phyloP scores from a whole-genome alignment of 2,113 vertebrate genomes.

The Anhinga rufa region DNA sequence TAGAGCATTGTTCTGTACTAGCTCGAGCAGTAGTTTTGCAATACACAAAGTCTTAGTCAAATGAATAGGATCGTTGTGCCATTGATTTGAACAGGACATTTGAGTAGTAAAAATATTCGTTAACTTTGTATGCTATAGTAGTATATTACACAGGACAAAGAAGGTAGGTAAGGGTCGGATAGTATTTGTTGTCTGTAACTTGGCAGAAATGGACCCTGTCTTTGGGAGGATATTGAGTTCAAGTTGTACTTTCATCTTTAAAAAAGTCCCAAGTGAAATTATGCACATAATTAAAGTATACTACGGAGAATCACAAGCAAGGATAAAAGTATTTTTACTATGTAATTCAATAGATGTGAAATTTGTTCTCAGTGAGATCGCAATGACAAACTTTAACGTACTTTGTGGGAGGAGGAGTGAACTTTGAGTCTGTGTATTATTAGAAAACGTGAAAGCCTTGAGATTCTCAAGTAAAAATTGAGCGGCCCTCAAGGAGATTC shows the following conservation, averaged over 20 bases:
- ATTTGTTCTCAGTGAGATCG: background rate
- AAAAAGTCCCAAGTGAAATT: conserved; percentile 11
- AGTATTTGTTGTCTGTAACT: background rate
- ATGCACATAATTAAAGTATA: background rate
- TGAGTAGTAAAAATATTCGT: conserved; percentile 40
- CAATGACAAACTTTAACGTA: background rate
- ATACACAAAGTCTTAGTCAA: conserved; percentile 38
- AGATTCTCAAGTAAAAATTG: background rate
- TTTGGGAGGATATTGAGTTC: background rate
- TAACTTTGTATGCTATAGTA: conserved; percentile 43
- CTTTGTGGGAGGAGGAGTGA: background rate
- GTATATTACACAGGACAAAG: conserved; percentile 19
- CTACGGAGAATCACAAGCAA: background rate
- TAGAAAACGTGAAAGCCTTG: background rate
- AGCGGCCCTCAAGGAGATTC: background rate
- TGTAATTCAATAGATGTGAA: background rate
- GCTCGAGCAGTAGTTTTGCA: conserved; percentile 34
- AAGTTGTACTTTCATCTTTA: background rate
- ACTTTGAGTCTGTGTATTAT: background rate
- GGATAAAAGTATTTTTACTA: background rate
- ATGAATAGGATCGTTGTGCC: conserved; percentile 51
- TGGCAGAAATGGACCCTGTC: background rate
- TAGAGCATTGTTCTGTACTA: conserved; percentile 46
- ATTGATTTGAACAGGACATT: conserved; percentile 32
- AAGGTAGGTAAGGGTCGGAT: background rate